Evolutionary conservation across 2,888 invertebrate species (phyloP).

Genomic region (Mactromeris polynyma): DNA sequence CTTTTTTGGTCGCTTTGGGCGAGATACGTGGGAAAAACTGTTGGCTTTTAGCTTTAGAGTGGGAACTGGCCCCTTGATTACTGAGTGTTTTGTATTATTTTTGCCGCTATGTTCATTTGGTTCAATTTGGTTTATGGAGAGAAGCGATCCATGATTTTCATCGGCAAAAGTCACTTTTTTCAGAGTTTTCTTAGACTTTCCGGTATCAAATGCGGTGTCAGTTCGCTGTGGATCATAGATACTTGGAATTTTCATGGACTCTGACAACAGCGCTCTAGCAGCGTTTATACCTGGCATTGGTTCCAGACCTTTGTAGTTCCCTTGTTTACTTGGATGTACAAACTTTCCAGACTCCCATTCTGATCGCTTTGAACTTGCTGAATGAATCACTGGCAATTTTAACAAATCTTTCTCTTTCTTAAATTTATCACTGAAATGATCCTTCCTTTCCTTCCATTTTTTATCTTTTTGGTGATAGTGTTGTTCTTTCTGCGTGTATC

Average conservation of each 20-base stretch:
- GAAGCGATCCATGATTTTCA: slow-evolving; percentile 47
- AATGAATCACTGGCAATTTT: slow-evolving; percentile 71
- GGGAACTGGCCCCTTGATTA: slow-evolving; percentile 51
- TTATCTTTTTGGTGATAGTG: slow-evolving; percentile 27
- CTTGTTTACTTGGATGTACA: slow-evolving; percentile 24
- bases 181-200: slow-evolving; percentile 32
- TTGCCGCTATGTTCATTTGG: not conserved
- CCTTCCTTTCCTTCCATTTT: slow-evolving; percentile 56
- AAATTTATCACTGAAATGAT: slow-evolving; percentile 52
- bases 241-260: slow-evolving; percentile 72
- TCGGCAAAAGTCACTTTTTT: slow-evolving; percentile 71
- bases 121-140: slow-evolving; percentile 45
- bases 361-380: slow-evolving; percentile 56
- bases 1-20: slow-evolving; percentile 54
- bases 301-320: slow-evolving; percentile 47
- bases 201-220: slow-evolving; percentile 66
- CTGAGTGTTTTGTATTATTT: slow-evolving; percentile 58
- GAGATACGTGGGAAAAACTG: slow-evolving; percentile 54
- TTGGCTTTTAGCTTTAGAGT: slow-evolving; percentile 55
- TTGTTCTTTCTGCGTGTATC: not conserved
- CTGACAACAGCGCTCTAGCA: slow-evolving; percentile 66
- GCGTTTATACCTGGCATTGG: slow-evolving; percentile 70
- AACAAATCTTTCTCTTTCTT: slow-evolving; percentile 69
- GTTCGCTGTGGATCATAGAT: slow-evolving; percentile 73
- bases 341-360: slow-evolving; percentile 76